phyloP scores from a whole-genome alignment of 2,797 vertebrate species.

The Malurus splendens region DNA sequence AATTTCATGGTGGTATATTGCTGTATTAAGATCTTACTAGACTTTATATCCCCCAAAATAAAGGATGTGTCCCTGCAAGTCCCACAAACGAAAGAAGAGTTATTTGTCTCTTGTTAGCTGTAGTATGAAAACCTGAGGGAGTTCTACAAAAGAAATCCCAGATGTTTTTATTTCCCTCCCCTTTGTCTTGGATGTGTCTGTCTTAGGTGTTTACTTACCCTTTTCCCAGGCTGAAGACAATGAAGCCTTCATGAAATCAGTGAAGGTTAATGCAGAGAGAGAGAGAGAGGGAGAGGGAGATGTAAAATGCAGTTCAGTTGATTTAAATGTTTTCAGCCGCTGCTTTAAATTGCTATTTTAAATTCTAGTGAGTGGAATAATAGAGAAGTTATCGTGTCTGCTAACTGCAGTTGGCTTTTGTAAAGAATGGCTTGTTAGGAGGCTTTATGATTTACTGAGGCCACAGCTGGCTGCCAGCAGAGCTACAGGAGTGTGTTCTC shows the following conservation, averaged over 20 bases:
- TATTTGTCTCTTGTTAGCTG: not conserved
- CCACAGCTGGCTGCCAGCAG: slow-evolving; percentile 76
- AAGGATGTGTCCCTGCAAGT: not conserved
- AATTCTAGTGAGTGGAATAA: slow-evolving; percentile 68
- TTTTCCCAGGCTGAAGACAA: slow-evolving; percentile 6
- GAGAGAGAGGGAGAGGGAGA: not conserved
- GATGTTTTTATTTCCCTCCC: not conserved
- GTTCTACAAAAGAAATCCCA: not conserved
- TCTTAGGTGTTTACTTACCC: not conserved
- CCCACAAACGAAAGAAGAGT: not conserved
- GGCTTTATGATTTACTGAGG: slow-evolving; percentile 73
- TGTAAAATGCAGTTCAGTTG: not conserved
- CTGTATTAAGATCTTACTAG: not conserved
- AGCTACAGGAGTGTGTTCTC: slow-evolving; percentile 71
- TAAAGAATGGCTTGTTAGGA: slow-evolving; percentile 71
- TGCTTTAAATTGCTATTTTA: slow-evolving; percentile 66
- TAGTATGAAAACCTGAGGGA: not conserved
- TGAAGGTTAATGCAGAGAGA: not conserved
- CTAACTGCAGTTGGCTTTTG: slow-evolving; percentile 67
- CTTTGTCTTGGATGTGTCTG: not conserved
- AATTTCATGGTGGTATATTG: not conserved
- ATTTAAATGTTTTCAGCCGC: slow-evolving; percentile 40
- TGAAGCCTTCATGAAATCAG: slow-evolving; percentile 13
- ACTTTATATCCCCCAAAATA: not conserved
- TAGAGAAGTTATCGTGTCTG: slow-evolving; percentile 66